Percentiles rank a stretch among this genome's conserved stretches.
phyloP scores from a whole-genome alignment of 2,888 invertebrate genomes.

The Tuberolachnus salignus region DNA sequence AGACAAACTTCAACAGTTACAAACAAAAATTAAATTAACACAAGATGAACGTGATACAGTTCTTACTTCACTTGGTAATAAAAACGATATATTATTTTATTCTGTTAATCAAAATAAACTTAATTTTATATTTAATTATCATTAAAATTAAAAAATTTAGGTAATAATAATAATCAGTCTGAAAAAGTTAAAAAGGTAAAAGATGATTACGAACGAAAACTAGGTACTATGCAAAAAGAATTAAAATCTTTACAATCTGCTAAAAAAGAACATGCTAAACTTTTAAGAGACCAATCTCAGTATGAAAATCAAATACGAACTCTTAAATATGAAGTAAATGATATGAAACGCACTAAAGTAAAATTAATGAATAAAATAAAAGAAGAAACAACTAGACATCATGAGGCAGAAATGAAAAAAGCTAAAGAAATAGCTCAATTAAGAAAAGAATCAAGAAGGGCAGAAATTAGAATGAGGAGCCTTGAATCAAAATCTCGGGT shows the following conservation, averaged over 20 bases:
- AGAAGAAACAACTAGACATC: slow-evolving; percentile 84
- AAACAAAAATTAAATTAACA: slow-evolving; percentile 83
- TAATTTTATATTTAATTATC: slow-evolving; percentile 58
- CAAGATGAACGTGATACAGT: slow-evolving; percentile 91
- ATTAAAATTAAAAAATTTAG: slow-evolving; percentile 30
- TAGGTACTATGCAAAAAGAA: slow-evolving; percentile 83
- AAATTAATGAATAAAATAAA: slow-evolving; percentile 87
- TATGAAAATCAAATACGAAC: slow-evolving; percentile 76
- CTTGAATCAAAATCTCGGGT: slow-evolving; percentile 87
- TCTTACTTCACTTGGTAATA: slow-evolving; percentile 68
- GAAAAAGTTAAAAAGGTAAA: slow-evolving; percentile 74
- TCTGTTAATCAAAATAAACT: slow-evolving; percentile 60
- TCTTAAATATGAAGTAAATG: slow-evolving; percentile 75
- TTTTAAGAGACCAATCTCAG: slow-evolving; percentile 80
- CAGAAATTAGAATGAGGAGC: slow-evolving; percentile 83
- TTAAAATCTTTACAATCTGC: slow-evolving; percentile 83
- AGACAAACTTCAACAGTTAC: slow-evolving; percentile 82
- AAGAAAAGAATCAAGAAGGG: slow-evolving; percentile 85
- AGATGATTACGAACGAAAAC: slow-evolving; percentile 87
- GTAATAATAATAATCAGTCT: slow-evolving; percentile 60
- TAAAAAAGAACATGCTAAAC: slow-evolving; percentile 84
- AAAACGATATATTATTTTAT: slow-evolving; percentile 49
- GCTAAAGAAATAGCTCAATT: slow-evolving; percentile 88
- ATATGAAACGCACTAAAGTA: slow-evolving; percentile 85
- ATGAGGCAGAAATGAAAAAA: slow-evolving; percentile 78